Evolutionary conservation across 2,888 invertebrate genomes (phyloP).

Genomic region (Tortricodes alternella): DNA sequence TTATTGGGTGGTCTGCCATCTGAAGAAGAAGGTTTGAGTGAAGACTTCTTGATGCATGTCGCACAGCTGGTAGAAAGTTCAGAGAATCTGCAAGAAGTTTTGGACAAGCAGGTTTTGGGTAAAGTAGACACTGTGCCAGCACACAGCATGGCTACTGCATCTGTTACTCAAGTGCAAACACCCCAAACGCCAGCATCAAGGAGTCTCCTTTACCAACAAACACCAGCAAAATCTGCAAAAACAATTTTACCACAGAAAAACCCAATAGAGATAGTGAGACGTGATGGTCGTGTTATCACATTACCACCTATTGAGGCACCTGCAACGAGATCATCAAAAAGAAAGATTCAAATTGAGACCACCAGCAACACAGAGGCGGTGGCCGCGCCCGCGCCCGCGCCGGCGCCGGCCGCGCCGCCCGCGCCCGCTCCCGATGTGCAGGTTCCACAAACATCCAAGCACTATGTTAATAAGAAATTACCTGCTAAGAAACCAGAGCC

Average conservation of each 20-base stretch:
- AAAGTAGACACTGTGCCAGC: conserved; percentile 63
- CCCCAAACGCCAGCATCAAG: conserved; percentile 33
- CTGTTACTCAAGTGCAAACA: conserved; percentile 46
- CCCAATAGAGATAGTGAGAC: conserved; percentile 88
- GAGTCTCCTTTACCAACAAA: conserved; percentile 50
- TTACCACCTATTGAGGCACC: conserved; percentile 93
- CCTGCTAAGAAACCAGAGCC: conserved; percentile 57
- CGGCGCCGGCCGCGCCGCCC: conserved; percentile 37
- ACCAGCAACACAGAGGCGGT: conserved; percentile 40
- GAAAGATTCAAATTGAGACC: conserved; percentile 76
- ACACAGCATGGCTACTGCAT: conserved; percentile 47
- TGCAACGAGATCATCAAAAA: conserved; percentile 89
- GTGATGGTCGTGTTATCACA: conserved; percentile 89
- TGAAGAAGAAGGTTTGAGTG: conserved; percentile 86
- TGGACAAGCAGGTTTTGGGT: conserved; percentile 85
- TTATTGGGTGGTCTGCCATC: conserved; percentile 83
- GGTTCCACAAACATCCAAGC: conserved; percentile 58
- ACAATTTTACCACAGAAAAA: conserved; percentile 70
- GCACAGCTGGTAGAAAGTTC: conserved; percentile 87
- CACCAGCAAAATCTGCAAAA: conserved; percentile 56
- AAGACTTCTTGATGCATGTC: conserved; percentile 88
- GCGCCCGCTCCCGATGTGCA: conserved; percentile 53
- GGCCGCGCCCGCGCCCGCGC: conserved; percentile 41
- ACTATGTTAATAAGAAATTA: conserved; percentile 67
- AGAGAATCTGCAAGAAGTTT: conserved; percentile 87